A percentile compares a stretch with the other conserved stretches of the same genome.
Conservation (phyloP, 2,797 vertebrate species). For the Streptopelia turtur region DNA sequence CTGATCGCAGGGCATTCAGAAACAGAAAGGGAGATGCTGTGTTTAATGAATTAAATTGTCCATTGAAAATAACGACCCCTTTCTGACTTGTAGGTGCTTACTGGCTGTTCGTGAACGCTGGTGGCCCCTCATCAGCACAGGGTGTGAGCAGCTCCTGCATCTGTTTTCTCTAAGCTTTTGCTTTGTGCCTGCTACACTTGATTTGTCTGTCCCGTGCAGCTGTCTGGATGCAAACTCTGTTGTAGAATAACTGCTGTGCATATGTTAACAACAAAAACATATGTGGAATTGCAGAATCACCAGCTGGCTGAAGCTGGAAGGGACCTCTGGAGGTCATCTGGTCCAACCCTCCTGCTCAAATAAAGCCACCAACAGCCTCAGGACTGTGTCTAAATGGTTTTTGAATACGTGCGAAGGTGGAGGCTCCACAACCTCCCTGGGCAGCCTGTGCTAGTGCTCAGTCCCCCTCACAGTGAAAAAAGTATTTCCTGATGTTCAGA, state of each 20-base stretch:
- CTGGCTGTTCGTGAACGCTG: not conserved
- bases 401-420: not conserved
- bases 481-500: not conserved
- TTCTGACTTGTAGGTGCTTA: not conserved
- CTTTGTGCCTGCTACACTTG: not conserved
- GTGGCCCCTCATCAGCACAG: not conserved
- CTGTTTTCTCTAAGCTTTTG: not conserved
- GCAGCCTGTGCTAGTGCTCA: not conserved
- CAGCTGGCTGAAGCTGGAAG: not conserved
- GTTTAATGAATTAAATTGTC: conserved; percentile 9
- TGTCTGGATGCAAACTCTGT: not conserved
- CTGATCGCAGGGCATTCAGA: not conserved
- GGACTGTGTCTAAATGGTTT: not conserved
- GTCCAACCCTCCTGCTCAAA: not conserved
- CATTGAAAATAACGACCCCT: not conserved
- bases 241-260: not conserved
- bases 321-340: not conserved
- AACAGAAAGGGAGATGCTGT: not conserved
- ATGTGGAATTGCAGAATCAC: not conserved
- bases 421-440: not conserved
- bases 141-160: not conserved
- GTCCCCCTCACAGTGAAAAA: not conserved
- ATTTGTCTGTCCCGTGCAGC: not conserved
- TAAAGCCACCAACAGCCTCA: not conserved
- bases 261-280: not conserved